Evolutionary conservation across 2,888 invertebrate species (phyloP), one percentile per base, ranked within the genome.

Genomic region (Ectemnius lituratus): DNA sequence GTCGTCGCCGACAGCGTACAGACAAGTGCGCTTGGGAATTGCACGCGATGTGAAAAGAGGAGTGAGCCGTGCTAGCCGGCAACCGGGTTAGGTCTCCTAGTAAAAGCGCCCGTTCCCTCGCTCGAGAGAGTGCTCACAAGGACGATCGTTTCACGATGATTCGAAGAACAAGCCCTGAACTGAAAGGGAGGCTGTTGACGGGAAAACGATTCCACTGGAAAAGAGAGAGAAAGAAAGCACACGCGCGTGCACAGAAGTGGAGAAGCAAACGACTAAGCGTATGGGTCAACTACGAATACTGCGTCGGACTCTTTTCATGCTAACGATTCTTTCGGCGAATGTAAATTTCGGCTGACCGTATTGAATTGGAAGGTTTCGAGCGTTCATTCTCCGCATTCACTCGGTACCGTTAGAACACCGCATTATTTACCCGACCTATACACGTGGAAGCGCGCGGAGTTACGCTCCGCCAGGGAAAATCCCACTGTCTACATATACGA

Each of bases 1-100:
- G 75, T 69, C 69, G 74, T 66, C 67, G 68, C 75, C 76, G 75
- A 77, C 80, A 77, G 71, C 74, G 75, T 69, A 71, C 78, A 83
- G 85, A 83, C 81, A 79, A 84, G 82, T 81, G 82, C 77, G 77
- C 78, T 78, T 79, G 76, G 72, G 77, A 82, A 84, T 82, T 79
- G 84, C 67, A 70, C 73, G 74, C 80, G 79, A 78, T 78, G 84
- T 79, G 81, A 77, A 68, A 81, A 71, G 62, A 58, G 65, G 49
- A 28, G 23, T 27, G 56, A 45, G 52, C 14, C 37, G 60, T 37
- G 47, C 14, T 4, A 18, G 16, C 58, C 23, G 23, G 23, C 23
- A 23, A 23, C 23, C 23, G 23, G 23, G 23, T 23, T 23, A 23
- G 23, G 2, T 18, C 27, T 16, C 11, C 23, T 23, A 13, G 18